Evolutionary conservation across 2,113 vertebrate species (phyloP).

Genomic region (Ivindomyrus marchei): DNA sequence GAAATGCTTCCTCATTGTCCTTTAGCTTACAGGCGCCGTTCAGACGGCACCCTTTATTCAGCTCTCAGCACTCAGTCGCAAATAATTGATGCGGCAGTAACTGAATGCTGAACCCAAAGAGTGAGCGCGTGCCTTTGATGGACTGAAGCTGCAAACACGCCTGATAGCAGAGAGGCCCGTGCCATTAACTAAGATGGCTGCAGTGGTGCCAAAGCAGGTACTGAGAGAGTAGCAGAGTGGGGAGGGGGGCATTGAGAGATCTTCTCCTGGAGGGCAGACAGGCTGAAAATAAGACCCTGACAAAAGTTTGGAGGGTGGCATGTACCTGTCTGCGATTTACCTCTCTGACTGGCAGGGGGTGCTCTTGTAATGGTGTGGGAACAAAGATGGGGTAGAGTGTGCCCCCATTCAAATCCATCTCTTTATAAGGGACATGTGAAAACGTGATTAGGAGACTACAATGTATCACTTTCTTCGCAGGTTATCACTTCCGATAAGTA

Average conservation of each 20-base stretch:
- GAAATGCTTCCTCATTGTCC: background rate
- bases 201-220: too few relatives aligned
- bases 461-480: background rate
- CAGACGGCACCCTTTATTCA: background rate
- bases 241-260: background rate
- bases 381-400: background rate
- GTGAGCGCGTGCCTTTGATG: background rate
- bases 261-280: background rate
- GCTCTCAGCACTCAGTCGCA: background rate
- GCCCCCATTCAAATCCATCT: background rate
- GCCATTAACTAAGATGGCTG: background rate
- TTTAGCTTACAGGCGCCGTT: background rate
- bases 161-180: background rate
- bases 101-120: background rate
- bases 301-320: background rate
- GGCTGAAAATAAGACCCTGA: background rate
- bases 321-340: background rate
- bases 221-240: background rate
- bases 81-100: constrained; percentile 6
- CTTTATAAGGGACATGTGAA: background rate
- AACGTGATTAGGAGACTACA: background rate
- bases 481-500: background rate
- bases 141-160: background rate
- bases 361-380: background rate
- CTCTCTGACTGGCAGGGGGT: background rate